Percentiles rank a stretch among this genome's conserved stretches.
Evolutionary conservation across 2,797 vertebrate genomes (phyloP).

Genomic region (Microcaecilia unicolor): DNA sequence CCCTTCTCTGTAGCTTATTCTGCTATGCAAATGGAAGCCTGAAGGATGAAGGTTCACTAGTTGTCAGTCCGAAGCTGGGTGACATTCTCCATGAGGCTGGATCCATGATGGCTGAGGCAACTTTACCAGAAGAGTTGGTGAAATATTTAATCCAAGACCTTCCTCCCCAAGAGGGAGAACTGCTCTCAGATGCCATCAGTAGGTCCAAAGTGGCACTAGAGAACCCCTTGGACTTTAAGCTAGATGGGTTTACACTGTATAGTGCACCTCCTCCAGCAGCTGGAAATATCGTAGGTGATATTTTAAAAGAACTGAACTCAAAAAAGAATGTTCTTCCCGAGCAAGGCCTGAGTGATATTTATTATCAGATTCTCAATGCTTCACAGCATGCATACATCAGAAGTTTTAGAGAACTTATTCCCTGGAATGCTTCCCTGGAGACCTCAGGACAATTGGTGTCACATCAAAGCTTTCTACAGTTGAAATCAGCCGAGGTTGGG

Average conservation of each 20-base stretch:
- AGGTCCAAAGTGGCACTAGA: constrained; percentile 6
- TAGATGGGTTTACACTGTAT: constrained; percentile 1
- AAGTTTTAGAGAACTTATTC: background rate
- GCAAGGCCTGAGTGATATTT: background rate
- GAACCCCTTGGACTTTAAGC: constrained; percentile 4
- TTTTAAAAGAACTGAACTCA: background rate
- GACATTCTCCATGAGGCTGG: constrained; percentile 25
- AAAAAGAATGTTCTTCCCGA: background rate
- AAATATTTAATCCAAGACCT: constrained; percentile 32
- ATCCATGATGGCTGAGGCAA: background rate
- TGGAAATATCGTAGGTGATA: constrained; percentile 7
- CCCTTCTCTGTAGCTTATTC: constrained; percentile 30
- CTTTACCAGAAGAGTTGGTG: constrained; percentile 24
- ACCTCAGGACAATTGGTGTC: rapidly evolving
- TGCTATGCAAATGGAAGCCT: constrained; percentile 7
- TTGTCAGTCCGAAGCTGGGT: constrained; percentile 23
- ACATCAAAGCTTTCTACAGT: no score
- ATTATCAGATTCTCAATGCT: background rate
- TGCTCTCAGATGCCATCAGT: constrained; percentile 1
- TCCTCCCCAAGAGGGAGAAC: constrained; percentile 5
- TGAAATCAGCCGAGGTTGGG: background rate
- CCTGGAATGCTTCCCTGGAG: background rate
- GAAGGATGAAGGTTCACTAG: constrained; percentile 18
- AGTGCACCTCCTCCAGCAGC: constrained; percentile 24
- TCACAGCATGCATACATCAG: background rate